Evolutionary conservation across 1,140 invertebrate genomes (phyloP).

Genomic region (Drosophila hydei): DNA sequence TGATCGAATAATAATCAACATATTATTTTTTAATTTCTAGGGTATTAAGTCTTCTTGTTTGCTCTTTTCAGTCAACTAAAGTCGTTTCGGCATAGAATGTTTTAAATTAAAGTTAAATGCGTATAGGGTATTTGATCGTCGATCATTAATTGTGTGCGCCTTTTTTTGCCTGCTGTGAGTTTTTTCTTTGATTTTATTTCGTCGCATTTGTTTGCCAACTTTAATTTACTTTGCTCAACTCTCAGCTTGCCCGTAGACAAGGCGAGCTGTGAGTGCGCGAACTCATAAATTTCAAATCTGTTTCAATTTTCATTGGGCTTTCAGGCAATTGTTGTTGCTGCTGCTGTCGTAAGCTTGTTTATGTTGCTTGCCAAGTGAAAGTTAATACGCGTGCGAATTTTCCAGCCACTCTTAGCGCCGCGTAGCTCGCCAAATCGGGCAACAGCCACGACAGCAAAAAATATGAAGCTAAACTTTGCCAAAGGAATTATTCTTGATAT

Average conservation of each 20-base stretch:
- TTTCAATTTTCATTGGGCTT: constrained; percentile 63
- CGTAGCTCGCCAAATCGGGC: constrained; percentile 9
- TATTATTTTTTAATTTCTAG: too few relatives aligned
- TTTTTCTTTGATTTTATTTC: constrained; percentile 41
- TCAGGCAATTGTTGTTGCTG: constrained; percentile 34
- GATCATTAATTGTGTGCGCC: neutral
- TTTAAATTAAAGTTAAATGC: too few relatives aligned
- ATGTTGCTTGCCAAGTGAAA: constrained; percentile 70
- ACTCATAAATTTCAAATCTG: constrained; percentile 77
- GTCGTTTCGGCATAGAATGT: too few relatives aligned
- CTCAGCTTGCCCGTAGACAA: constrained; percentile 10
- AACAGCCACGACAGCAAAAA: constrained; percentile 18
- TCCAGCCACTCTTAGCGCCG: constrained; percentile 50
- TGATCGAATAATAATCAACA: too few relatives aligned
- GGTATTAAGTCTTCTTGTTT: too few relatives aligned
- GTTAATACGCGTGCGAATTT: constrained; percentile 77
- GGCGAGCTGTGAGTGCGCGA: constrained; percentile 36
- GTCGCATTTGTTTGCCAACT: constrained; percentile 58
- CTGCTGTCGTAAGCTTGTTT: constrained; percentile 62
- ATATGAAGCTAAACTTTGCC: constrained; percentile 63
- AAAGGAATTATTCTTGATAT: constrained; percentile 76
- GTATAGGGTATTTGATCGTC: neutral
- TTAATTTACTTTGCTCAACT: constrained; percentile 62
- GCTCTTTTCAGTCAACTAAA: too few relatives aligned
- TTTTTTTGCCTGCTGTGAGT: neutral